Base-by-base conservation (phyloP, 2,888 invertebrate species). In the Camptogramma bilineatum region DNA sequence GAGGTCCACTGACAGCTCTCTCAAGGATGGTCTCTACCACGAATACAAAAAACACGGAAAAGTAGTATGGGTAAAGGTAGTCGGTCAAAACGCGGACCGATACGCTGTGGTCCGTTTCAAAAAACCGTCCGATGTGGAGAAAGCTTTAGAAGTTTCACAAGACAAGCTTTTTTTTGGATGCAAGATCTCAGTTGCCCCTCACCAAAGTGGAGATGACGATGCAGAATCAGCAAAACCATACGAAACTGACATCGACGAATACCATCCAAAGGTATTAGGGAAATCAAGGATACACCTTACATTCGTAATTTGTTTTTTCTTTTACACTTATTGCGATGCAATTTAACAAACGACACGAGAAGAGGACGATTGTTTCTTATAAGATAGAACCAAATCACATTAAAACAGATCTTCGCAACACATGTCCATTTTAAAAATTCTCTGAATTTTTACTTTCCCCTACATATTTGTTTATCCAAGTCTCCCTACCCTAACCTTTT, bases 1-100 rank as follows among this genome's bases (percentile, higher is more conserved):
- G 70, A 95, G 98, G 79, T 98, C 98, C 79, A 95, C 96, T 86
- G 99, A 99, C 90, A 98, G 98, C 78, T 98, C 98, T 80, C 94
- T 99, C 77, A 98, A 99, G 93, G 99, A 99, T 93, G 99, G 99
- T 74, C 95, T 99, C 76, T 99, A 98, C 94, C 99, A 99, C 94
- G 99, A 99, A 93, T 99, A 99, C 94, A 99, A 99, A 94, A 99
- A 99, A 87, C 98, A 98, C 92, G 99, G 99, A 71, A 99, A 99
- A 93, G 98, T 99, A 79, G 97, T 97, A 77, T 97, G 98, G 95
- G 98, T 99, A 65, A 97, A 97, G 87, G 97, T 99, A 69, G 97
- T 97, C 70, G 99, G 98, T 21, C 96, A 97, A 80, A 98, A 97
- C 74, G 96, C 96, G 56, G 98, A 98, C 80, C 94, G 99, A 80